Conservation (phyloP, 1,140 invertebrate species). For the Lepidurus arcticus region DNA sequence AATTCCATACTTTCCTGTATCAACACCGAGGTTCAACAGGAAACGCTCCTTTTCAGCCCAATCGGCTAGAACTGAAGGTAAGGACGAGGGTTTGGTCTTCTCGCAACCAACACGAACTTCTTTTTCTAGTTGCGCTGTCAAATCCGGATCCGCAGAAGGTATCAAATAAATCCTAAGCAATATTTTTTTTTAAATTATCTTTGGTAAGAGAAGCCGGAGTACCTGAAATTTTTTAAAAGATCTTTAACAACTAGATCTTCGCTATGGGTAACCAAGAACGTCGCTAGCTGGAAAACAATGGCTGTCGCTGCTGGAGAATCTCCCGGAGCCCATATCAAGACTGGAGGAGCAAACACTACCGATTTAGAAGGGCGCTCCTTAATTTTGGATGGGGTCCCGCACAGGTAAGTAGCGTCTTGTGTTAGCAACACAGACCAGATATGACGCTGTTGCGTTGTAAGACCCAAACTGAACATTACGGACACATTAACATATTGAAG, state of each 20-base stretch:
- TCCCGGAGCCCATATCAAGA: neutral
- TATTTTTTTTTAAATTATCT: neutral
- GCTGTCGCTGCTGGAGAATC: slow-evolving; percentile 1
- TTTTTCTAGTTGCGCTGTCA: neutral
- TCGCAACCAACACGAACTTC: neutral
- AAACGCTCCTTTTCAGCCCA: neutral
- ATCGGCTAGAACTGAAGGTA: neutral
- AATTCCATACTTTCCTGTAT: neutral
- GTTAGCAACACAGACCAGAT: neutral
- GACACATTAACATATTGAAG: neutral
- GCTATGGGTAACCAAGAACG: neutral
- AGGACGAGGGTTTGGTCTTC: neutral
- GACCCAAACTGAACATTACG: neutral
- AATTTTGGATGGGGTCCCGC: neutral
- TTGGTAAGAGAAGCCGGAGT: neutral
- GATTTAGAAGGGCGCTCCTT: neutral
- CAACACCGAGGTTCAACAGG: neutral
- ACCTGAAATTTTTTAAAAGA: neutral
- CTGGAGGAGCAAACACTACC: neutral
- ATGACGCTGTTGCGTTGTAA: neutral
- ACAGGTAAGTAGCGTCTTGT: neutral
- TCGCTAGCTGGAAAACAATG: neutral
- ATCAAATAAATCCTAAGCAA: neutral
- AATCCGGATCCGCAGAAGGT: neutral
- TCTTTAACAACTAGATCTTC: neutral